Conservation (phyloP, 2,888 invertebrate genomes). For the Drosophila buzzatii region DNA sequence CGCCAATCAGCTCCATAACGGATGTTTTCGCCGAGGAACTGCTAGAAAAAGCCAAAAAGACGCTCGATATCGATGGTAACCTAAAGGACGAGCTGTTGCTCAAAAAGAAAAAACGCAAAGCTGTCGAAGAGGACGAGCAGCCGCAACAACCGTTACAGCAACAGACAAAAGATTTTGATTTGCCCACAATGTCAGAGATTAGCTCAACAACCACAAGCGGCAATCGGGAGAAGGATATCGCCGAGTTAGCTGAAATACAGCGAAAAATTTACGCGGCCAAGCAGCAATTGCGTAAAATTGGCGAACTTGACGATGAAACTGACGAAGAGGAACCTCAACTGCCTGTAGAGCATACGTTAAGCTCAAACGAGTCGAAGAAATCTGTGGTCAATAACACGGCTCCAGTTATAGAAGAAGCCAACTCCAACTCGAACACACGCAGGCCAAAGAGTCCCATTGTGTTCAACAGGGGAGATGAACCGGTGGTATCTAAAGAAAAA, state of each 20-base stretch:
- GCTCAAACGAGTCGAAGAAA: conserved; percentile 87
- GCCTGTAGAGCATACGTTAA: conserved; percentile 89
- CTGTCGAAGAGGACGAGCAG: conserved; percentile 41
- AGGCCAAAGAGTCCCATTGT: conserved; percentile 83
- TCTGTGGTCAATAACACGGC: conserved; percentile 46
- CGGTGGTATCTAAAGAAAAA: conserved; percentile 45
- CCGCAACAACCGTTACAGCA: conserved; percentile 8
- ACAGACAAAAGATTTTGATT: conserved; percentile 84
- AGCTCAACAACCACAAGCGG: conserved; percentile 74
- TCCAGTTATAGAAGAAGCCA: conserved; percentile 20
- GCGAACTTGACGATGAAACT: conserved; percentile 81
- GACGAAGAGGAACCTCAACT: conserved; percentile 76
- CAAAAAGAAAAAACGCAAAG: conserved; percentile 75
- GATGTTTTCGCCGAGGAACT: conserved; percentile 89
- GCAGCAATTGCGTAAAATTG: conserved; percentile 86
- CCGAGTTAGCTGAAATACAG: conserved; percentile 87
- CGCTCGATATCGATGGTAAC: conserved; percentile 71
- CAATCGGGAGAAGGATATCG: conserved; percentile 85
- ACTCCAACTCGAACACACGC: conserved; percentile 19
- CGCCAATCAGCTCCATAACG: conserved; percentile 86
- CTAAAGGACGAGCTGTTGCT: conserved; percentile 73
- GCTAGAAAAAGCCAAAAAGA: conserved; percentile 85
- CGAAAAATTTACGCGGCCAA: conserved; percentile 88
- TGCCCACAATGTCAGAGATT: conserved; percentile 86
- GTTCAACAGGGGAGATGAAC: conserved; percentile 64